Evolutionary conservation across 2,888 invertebrate genomes (phyloP).

Genomic region (Lamellibrachia columna): DNA sequence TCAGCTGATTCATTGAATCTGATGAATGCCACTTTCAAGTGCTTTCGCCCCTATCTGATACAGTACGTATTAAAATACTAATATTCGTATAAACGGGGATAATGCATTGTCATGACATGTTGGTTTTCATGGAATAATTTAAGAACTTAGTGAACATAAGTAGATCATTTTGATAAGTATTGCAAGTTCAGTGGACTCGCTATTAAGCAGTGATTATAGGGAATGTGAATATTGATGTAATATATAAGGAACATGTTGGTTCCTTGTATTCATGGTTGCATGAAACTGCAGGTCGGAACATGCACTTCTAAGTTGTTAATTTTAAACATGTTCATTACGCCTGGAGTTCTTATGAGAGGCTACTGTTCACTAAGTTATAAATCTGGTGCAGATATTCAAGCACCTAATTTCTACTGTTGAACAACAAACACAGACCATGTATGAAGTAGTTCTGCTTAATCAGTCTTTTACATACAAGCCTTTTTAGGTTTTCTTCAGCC

Average conservation of each 20-base stretch:
- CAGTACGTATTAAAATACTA: not conserved
- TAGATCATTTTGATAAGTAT: not conserved
- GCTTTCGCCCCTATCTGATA: conserved; percentile 28
- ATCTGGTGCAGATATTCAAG: not conserved
- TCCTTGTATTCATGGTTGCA: no score
- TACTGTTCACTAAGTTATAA: not conserved
- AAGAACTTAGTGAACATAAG: not conserved
- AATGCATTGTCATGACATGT: not conserved
- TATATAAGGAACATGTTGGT: no score
- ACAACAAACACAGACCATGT: not conserved
- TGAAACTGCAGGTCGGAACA: no score
- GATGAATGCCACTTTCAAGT: not conserved
- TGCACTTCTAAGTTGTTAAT: no score
- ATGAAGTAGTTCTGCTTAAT: not conserved
- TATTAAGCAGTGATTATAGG: no score
- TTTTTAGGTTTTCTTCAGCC: not conserved
- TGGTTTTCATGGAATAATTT: not conserved
- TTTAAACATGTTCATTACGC: no score
- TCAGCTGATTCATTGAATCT: conserved; percentile 22
- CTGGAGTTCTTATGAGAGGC: no score
- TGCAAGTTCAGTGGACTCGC: not conserved
- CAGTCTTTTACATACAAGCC: not conserved
- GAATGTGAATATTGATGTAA: no score
- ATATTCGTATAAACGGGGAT: not conserved
- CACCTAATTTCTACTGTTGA: not conserved